A percentile compares a stretch with the other conserved stretches of the same genome.
These are phyloP conservation scores for Hyperoplus lanceolatus DNA, from an alignment of 2,797 vertebrate species.

Conservation along the genomic window DNA sequence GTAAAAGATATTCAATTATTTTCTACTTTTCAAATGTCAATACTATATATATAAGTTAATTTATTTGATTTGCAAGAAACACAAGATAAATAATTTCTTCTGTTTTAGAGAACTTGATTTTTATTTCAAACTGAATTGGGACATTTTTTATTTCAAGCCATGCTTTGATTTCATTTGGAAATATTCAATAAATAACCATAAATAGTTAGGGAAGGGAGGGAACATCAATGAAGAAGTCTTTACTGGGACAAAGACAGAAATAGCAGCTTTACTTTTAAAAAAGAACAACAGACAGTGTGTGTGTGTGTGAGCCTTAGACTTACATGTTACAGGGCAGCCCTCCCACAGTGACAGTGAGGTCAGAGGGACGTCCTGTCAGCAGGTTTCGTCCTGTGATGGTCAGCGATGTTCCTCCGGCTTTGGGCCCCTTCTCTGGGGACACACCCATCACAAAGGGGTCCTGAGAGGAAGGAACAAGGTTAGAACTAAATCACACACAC, in stretches of 20 bases:
- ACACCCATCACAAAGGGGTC: constrained; percentile 91
- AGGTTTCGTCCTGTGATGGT: constrained; percentile 91
- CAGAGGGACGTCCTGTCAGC: constrained; percentile 89
- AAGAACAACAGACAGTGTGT: neutral
- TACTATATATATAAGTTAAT: too few relatives aligned
- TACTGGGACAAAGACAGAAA: neutral
- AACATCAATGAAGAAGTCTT: neutral
- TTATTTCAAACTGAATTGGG: too few relatives aligned
- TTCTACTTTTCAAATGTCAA: too few relatives aligned
- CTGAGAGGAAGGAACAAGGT: constrained; percentile 70
- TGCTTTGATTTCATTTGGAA: too few relatives aligned
- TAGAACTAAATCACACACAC: neutral
- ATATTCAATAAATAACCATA: too few relatives aligned
- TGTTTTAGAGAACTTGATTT: too few relatives aligned
- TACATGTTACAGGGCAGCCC: constrained; percentile 91
- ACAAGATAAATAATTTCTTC: too few relatives aligned
- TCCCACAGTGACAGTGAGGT: constrained; percentile 90
- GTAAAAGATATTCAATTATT: too few relatives aligned
- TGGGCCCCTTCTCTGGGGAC: constrained; percentile 91
- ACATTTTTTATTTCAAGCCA: too few relatives aligned
- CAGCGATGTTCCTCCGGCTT: constrained; percentile 92
- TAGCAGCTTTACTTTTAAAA: neutral
- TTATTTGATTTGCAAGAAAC: too few relatives aligned
- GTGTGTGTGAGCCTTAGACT: constrained; percentile 62
- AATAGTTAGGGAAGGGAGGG: too few relatives aligned